Evolutionary conservation across 2,888 invertebrate species (phyloP).

Genomic region (Drosophila meridionalis): DNA sequence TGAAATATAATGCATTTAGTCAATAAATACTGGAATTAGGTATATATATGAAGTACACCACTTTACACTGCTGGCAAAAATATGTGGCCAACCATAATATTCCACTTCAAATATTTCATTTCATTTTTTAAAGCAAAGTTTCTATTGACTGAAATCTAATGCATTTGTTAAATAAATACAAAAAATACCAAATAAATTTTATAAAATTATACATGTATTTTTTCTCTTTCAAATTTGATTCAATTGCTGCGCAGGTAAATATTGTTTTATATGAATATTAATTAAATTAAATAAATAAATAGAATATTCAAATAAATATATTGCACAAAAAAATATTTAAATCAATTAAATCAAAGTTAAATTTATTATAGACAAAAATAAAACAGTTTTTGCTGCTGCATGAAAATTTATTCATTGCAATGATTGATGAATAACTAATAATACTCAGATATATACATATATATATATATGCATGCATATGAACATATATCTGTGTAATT

Average conservation of each 20-base stretch:
- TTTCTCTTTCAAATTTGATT: neutral
- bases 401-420: conserved; percentile 27
- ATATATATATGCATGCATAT: neutral
- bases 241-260: neutral
- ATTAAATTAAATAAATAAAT: neutral
- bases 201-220: neutral
- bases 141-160: neutral
- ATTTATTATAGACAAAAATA: neutral
- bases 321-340: neutral
- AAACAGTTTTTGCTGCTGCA: neutral
- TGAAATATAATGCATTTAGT: no score
- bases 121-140: neutral
- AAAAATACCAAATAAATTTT: neutral
- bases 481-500: conserved; percentile 3
- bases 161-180: neutral
- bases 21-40: no score
- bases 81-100: neutral
- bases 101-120: neutral
- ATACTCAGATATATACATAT: neutral
- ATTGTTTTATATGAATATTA: neutral
- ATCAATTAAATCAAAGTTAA: neutral
- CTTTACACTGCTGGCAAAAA: conserved; percentile 26
- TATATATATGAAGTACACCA: neutral
- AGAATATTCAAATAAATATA: neutral
- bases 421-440: conserved; percentile 28